These are phyloP conservation scores for Rhadina sibilatrix DNA, from an alignment of 2,113 vertebrate species.

Conservation along the genomic window DNA sequence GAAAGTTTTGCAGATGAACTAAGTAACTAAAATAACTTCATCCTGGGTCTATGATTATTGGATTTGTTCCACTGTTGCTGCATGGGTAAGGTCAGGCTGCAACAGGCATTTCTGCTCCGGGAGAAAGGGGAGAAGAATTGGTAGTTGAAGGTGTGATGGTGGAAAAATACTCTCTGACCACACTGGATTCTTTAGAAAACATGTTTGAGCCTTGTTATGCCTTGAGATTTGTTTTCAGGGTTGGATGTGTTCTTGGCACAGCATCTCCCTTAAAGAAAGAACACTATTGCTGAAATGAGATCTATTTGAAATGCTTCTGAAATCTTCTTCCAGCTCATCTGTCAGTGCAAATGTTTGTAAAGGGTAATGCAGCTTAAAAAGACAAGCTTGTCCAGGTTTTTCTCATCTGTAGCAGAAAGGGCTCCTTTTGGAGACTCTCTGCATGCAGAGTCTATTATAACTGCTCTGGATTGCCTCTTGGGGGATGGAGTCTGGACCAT, in stretches of 20 bases:
- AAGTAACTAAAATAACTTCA: neutral
- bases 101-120: neutral
- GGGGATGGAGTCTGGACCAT: neutral
- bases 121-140: neutral
- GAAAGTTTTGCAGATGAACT: neutral
- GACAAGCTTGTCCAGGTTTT: neutral
- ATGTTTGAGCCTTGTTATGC: neutral
- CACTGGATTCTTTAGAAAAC: neutral
- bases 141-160: neutral
- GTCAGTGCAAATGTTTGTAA: constrained; percentile 9
- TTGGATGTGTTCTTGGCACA: constrained; percentile 42
- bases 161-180: neutral
- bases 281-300: neutral
- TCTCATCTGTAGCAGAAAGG: neutral
- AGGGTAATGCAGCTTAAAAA: constrained; percentile 19
- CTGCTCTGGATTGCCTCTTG: neutral
- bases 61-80: neutral
- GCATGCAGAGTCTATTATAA: neutral
- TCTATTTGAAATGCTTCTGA: constrained; percentile 29
- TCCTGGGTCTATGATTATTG: neutral
- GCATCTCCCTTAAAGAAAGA: neutral
- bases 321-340: constrained; percentile 32
- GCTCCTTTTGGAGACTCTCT: neutral
- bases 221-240: constrained; percentile 5
- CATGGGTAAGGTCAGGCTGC: neutral